Percentiles rank a stretch among this genome's conserved stretches.
phyloP scores from a whole-genome alignment of 2,888 invertebrate genomes.

The Zygaena filipendulae region DNA sequence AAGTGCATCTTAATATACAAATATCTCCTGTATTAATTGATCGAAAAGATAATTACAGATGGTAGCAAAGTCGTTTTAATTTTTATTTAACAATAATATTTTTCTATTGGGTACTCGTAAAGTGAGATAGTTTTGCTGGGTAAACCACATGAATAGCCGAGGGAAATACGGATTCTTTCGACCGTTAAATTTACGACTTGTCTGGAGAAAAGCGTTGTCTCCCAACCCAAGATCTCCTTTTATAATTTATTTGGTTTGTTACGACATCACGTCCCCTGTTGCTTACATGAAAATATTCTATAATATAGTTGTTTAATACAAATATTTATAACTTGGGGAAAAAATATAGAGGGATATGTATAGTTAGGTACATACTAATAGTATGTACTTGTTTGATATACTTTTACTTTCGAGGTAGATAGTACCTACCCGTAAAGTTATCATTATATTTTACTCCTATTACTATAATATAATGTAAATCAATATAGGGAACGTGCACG shows the following conservation, averaged over 20 bases:
- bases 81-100: too few species aligned
- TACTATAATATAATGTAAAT: too few species aligned
- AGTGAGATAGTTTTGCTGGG: slow-evolving; percentile 44
- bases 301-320: background rate
- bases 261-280: slow-evolving; percentile 37
- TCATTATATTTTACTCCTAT: too few species aligned
- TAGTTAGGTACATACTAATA: too few species aligned
- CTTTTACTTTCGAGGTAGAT: too few species aligned
- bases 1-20: too few species aligned
- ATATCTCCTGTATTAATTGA: too few species aligned
- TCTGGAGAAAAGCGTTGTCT: slow-evolving; percentile 56
- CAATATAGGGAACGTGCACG: too few species aligned
- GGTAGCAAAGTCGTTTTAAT: too few species aligned
- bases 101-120: slow-evolving; percentile 51
- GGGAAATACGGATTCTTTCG: slow-evolving; percentile 60
- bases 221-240: slow-evolving; percentile 49
- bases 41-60: too few species aligned
- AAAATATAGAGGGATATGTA: background rate
- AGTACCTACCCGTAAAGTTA: too few species aligned
- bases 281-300: slow-evolving; percentile 38
- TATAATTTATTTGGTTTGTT: slow-evolving; percentile 64
- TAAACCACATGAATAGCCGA: slow-evolving; percentile 49
- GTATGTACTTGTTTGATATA: too few species aligned
- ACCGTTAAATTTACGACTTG: slow-evolving; percentile 67
- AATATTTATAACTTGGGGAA: background rate